Evolutionary conservation across 2,113 vertebrate genomes (phyloP).

Genomic region (Piaya cayana): DNA sequence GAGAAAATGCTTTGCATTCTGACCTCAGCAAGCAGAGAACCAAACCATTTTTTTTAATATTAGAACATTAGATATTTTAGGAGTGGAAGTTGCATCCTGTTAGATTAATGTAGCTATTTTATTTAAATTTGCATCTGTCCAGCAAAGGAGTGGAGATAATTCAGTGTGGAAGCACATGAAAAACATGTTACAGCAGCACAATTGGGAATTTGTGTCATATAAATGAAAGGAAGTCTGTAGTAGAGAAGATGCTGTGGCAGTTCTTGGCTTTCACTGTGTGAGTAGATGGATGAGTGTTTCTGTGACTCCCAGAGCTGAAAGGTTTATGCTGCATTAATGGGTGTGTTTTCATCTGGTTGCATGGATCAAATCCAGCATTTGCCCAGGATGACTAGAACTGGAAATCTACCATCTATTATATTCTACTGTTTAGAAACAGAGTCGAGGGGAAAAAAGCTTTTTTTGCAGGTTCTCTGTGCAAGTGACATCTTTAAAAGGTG

Average conservation of each 20-base stretch:
- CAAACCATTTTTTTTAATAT: neutral
- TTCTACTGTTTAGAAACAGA: conserved; percentile 3
- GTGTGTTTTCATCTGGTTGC: conserved; percentile 6
- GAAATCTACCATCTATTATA: conserved; percentile 9
- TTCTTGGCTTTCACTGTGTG: conserved; percentile 12
- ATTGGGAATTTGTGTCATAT: conserved; percentile 55
- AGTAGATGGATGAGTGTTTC: conserved; percentile 1
- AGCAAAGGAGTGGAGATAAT: conserved; percentile 17
- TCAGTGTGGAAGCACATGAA: conserved; percentile 27
- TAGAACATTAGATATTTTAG: conserved; percentile 21
- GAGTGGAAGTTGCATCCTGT: neutral
- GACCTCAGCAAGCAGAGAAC: neutral
- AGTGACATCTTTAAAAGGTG: neutral
- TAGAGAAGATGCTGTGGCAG: conserved; percentile 32
- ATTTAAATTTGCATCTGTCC: conserved; percentile 17
- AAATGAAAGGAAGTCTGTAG: conserved; percentile 42
- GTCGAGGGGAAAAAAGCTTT: neutral
- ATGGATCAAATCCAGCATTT: conserved; percentile 50
- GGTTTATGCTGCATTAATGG: neutral
- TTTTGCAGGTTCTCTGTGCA: neutral
- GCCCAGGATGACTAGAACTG: neutral
- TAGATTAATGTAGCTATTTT: conserved; percentile 36
- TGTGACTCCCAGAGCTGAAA: neutral
- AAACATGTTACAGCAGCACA: conserved; percentile 16
- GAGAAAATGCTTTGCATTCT: conserved; percentile 1